A percentile compares a stretch with the other conserved stretches of the same genome.
These are phyloP conservation scores for Phrynocephalus guinanensis DNA, from an alignment of 2,797 vertebrate species.

Conservation along the genomic window DNA sequence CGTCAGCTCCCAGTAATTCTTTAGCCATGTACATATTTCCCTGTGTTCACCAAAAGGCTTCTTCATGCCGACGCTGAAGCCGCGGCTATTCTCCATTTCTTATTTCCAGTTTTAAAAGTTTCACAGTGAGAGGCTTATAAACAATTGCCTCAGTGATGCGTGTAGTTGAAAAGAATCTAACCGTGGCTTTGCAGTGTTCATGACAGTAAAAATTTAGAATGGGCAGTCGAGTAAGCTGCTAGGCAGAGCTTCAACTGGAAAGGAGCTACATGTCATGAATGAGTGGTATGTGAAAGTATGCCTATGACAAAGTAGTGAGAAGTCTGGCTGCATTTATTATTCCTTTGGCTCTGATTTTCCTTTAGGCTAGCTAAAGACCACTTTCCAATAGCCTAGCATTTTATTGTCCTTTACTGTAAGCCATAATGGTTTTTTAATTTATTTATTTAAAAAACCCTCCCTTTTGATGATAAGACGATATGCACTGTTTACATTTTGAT, in stretches of 20 bases:
- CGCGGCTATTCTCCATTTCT: background rate
- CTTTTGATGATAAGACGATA: background rate
- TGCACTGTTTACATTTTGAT: background rate
- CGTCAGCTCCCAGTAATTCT: slow-evolving; percentile 3
- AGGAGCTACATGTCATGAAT: background rate
- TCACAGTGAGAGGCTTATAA: accelerated
- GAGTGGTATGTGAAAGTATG: slow-evolving; percentile 8
- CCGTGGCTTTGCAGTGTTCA: background rate
- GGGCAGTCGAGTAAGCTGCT: slow-evolving; percentile 22
- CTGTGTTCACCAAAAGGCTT: background rate
- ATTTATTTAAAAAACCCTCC: background rate
- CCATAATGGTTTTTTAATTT: background rate
- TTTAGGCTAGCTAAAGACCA: slow-evolving; percentile 4
- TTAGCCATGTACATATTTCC: background rate
- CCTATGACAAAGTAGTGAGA: background rate
- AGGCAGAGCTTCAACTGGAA: slow-evolving; percentile 25
- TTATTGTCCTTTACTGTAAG: background rate
- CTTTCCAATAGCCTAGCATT: background rate
- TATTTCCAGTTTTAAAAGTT: accelerated
- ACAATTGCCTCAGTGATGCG: background rate
- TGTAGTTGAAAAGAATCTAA: slow-evolving; percentile 72
- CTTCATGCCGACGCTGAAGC: background rate
- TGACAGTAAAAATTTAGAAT: slow-evolving; percentile 32
- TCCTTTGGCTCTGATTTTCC: accelerated
- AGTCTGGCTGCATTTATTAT: background rate